A percentile compares a stretch with the other conserved stretches of the same genome.
Evolutionary conservation across 1,140 invertebrate species (phyloP).

Genomic region (Caerostris darwini): DNA sequence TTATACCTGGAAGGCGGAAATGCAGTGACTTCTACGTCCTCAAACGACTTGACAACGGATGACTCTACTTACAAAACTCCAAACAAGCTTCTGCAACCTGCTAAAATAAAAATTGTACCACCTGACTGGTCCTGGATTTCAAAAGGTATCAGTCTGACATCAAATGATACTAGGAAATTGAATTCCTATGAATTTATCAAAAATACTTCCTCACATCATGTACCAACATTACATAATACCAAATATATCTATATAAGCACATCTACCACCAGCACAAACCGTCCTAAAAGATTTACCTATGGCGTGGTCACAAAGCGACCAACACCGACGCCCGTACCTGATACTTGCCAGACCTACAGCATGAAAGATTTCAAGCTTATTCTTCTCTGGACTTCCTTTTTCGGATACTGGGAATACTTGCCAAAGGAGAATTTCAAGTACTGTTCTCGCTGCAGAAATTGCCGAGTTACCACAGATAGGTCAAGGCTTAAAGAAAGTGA

Average conservation of each 20-base stretch:
- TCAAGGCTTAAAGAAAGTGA: constrained; percentile 47
- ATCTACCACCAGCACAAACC: not conserved
- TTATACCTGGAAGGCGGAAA: constrained; percentile 23
- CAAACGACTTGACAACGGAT: not conserved
- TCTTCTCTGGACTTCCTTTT: constrained; percentile 77
- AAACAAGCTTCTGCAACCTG: not conserved
- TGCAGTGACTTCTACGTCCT: not conserved
- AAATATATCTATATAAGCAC: not conserved
- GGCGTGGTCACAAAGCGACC: not conserved
- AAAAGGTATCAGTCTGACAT: not conserved
- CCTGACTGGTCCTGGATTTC: not conserved
- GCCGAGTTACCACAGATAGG: constrained; percentile 78
- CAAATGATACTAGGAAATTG: not conserved
- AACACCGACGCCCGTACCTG: not conserved
- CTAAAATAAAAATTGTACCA: not conserved
- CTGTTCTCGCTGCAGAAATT: constrained; percentile 46
- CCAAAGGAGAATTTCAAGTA: not conserved
- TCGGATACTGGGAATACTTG: constrained; percentile 70
- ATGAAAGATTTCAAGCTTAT: constrained; percentile 66
- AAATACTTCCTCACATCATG: not conserved
- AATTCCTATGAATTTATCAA: not conserved
- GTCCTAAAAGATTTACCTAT: not conserved
- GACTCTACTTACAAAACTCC: not conserved
- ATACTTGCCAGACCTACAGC: not conserved
- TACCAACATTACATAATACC: not conserved